Evolutionary conservation across 2,113 vertebrate species (phyloP).

Genomic region (Spea multiplicata): DNA sequence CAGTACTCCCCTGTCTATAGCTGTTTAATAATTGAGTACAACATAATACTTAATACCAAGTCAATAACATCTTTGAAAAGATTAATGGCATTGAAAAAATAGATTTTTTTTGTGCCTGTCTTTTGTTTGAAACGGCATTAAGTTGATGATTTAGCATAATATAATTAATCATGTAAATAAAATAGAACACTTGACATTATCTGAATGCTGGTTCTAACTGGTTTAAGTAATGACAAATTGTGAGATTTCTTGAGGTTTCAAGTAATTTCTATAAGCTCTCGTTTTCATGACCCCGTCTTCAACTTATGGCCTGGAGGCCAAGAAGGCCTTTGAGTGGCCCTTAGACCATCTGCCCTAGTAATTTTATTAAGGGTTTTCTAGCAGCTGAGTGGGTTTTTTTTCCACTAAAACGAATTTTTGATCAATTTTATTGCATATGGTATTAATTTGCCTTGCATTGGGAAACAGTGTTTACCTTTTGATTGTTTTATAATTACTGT

Average conservation of each 20-base stretch:
- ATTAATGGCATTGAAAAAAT: no score
- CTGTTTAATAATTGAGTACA: no score
- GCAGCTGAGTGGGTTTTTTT: not conserved
- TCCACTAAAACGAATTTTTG: not conserved
- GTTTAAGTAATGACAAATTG: constrained; percentile 15
- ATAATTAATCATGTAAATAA: constrained; percentile 14
- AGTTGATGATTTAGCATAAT: not conserved
- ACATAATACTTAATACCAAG: no score
- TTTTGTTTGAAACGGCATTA: no score
- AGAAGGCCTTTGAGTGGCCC: not conserved
- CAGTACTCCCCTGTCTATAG: no score
- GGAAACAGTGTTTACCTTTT: no score
- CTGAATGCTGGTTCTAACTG: not conserved
- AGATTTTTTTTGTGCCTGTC: no score
- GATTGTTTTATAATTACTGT: no score
- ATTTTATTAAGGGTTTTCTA: constrained; percentile 1
- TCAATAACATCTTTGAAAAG: no score
- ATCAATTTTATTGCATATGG: not conserved
- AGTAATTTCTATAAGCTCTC: constrained; percentile 6
- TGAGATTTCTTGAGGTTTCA: not conserved
- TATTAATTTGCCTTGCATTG: no score
- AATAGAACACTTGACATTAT: not conserved
- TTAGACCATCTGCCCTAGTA: constrained; percentile 11
- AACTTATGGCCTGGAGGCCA: constrained; percentile 25
- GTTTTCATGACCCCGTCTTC: constrained; percentile 17